phyloP scores from a whole-genome alignment of 2,888 invertebrate genomes.

The Phorcus lineatus region DNA sequence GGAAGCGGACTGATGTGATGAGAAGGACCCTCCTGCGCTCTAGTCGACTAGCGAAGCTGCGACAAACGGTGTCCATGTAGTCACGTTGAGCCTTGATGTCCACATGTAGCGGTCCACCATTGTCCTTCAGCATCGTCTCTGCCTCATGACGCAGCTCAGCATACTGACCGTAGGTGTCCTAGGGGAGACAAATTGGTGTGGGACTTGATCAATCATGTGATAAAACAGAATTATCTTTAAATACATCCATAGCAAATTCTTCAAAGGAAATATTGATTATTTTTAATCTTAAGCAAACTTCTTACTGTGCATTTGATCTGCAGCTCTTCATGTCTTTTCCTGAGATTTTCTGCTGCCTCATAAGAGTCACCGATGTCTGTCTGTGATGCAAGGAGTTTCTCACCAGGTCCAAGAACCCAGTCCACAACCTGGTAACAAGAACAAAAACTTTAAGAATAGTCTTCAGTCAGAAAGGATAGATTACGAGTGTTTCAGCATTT shows the following conservation, averaged over 20 bases:
- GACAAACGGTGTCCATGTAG: conserved; percentile 88
- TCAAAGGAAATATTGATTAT: not conserved
- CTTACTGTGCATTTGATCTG: conserved; percentile 84
- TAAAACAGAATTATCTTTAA: too few relatives aligned
- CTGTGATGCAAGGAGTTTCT: conserved; percentile 83
- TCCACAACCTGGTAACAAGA: conserved; percentile 80
- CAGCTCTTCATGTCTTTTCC: conserved; percentile 84
- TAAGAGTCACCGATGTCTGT: conserved; percentile 81
- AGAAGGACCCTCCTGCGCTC: conserved; percentile 85
- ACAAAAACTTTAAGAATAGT: too few relatives aligned
- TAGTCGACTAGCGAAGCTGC: conserved; percentile 85
- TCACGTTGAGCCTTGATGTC: conserved; percentile 85
- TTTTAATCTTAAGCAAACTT: not conserved
- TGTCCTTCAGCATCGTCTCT: conserved; percentile 77
- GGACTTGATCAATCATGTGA: too few relatives aligned
- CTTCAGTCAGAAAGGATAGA: too few relatives aligned
- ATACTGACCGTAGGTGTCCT: conserved; percentile 87
- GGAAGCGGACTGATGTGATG: conserved; percentile 85
- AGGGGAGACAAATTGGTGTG: conserved; percentile 18
- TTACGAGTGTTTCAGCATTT: too few relatives aligned
- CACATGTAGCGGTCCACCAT: conserved; percentile 78
- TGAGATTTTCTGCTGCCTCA: conserved; percentile 85
- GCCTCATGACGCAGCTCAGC: conserved; percentile 86
- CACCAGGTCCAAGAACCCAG: conserved; percentile 87
- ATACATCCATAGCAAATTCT: too few relatives aligned